Evolutionary conservation across 2,888 invertebrate genomes (phyloP).

Genomic region (Oasisia sp.): DNA sequence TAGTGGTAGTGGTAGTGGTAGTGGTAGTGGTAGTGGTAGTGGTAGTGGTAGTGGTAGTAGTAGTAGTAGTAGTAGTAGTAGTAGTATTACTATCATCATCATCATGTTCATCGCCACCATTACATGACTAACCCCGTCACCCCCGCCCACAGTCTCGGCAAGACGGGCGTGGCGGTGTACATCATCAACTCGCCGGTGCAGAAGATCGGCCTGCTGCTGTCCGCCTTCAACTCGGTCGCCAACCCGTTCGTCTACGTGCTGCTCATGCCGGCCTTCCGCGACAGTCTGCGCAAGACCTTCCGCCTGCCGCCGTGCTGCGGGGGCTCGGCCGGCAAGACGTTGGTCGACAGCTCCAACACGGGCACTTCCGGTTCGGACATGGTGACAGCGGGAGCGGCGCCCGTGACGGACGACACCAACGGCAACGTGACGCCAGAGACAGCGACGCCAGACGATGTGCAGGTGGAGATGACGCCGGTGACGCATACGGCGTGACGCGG

Average conservation of each 20-base stretch:
- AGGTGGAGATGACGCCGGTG: neutral
- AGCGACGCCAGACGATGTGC: neutral
- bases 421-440: neutral
- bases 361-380: neutral
- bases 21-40: too few species aligned
- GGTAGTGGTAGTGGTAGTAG: too few species aligned
- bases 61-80: too few species aligned
- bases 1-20: too few species aligned
- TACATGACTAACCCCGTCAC: too few species aligned
- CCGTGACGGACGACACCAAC: neutral
- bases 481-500: neutral
- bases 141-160: slow-evolving; percentile 17
- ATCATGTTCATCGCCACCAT: too few species aligned
- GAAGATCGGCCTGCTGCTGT: slow-evolving; percentile 23
- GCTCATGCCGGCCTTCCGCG: slow-evolving; percentile 24
- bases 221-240: slow-evolving; percentile 23
- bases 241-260: slow-evolving; percentile 31
- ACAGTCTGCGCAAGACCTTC: slow-evolving; percentile 6
- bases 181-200: slow-evolving; percentile 25
- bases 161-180: slow-evolving; percentile 20
- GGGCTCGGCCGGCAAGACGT: neutral
- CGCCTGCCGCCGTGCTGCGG: neutral
- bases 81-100: too few species aligned
- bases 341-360: neutral
- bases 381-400: neutral